phyloP scores from a whole-genome alignment of 2,888 invertebrate species.

The Pemphredon lugubris region DNA sequence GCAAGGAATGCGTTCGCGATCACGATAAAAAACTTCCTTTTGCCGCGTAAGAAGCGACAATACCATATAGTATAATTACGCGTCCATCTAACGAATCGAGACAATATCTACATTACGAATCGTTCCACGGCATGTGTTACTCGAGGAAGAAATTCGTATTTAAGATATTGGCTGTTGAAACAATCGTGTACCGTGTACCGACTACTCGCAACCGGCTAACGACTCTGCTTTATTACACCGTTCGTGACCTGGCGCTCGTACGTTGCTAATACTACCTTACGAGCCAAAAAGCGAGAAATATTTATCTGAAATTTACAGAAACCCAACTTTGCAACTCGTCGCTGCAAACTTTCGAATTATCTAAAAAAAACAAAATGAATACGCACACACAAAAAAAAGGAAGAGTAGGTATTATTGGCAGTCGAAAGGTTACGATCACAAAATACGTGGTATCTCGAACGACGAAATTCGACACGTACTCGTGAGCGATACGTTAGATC shows the following conservation, averaged over 20 bases:
- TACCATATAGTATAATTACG: too few species aligned
- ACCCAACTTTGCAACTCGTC: neutral
- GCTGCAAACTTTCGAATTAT: neutral
- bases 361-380: too few species aligned
- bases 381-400: too few species aligned
- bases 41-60: too few species aligned
- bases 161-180: constrained; percentile 22
- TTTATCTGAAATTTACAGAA: neutral
- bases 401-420: too few species aligned
- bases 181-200: constrained; percentile 1
- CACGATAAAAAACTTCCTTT: constrained; percentile 40
- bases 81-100: too few species aligned
- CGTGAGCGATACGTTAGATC: too few species aligned
- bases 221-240: constrained; percentile 25
- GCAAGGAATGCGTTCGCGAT: constrained; percentile 46
- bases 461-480: too few species aligned
- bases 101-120: constrained; percentile 29
- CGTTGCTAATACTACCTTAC: constrained; percentile 13
- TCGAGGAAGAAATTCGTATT: constrained; percentile 36
- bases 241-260: constrained; percentile 1
- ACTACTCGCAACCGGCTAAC: too few species aligned
- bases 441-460: too few species aligned
- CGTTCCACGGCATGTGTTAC: constrained; percentile 26
- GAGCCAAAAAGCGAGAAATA: neutral
- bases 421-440: too few species aligned